Conservation (phyloP, 2,797 vertebrate species). For the Gallirallus australis region DNA sequence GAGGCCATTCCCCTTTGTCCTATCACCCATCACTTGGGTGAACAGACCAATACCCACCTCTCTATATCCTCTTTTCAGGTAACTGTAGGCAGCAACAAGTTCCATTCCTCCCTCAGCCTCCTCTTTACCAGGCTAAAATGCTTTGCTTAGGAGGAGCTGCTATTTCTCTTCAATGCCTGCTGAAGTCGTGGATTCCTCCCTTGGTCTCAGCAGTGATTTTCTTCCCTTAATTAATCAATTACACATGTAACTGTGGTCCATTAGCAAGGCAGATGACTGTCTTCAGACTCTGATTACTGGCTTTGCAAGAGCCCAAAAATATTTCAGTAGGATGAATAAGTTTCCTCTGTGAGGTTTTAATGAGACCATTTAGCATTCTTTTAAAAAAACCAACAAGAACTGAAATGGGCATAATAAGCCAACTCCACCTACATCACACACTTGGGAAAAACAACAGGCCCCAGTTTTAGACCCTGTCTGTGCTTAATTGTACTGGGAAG, state of each 20-base stretch:
- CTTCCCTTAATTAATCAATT: constrained; percentile 72
- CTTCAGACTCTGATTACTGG: constrained; percentile 56
- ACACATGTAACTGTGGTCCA: constrained; percentile 57
- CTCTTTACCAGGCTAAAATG: no score
- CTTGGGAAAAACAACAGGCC: constrained; percentile 56
- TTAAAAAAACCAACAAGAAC: neutral
- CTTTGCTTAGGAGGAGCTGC: neutral
- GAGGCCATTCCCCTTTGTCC: no score
- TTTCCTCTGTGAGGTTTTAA: constrained; percentile 58
- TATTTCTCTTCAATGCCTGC: neutral
- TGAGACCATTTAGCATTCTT: constrained; percentile 40
- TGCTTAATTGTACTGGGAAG: constrained; percentile 55
- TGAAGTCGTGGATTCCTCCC: constrained; percentile 24
- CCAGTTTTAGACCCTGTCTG: constrained; percentile 46
- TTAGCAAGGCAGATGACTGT: constrained; percentile 65
- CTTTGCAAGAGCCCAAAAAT: constrained; percentile 35
- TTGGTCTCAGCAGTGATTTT: constrained; percentile 58
- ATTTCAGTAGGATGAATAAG: constrained; percentile 41
- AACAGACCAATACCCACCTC: no score
- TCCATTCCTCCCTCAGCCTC: no score
- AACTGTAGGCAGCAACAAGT: no score
- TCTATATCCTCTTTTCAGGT: no score
- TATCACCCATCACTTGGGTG: no score
- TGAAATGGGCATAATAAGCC: constrained; percentile 36
- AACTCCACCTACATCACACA: constrained; percentile 21